Conservation (phyloP, 2,888 invertebrate genomes). For the Prenolepis imparis region DNA sequence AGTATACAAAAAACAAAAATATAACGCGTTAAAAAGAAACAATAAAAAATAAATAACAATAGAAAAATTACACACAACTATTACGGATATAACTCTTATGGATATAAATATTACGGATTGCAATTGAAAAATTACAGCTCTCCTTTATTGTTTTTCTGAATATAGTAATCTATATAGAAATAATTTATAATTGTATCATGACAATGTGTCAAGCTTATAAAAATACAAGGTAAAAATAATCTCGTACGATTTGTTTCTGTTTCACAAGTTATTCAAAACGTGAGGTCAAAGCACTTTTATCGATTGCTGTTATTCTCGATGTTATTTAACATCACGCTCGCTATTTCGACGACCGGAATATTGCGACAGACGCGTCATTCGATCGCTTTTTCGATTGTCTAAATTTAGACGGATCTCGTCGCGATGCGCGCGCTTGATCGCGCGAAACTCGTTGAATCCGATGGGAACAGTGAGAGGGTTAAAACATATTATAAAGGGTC, state of each 20-base stretch:
- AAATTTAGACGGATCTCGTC: conserved; percentile 73
- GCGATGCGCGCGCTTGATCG: conserved; percentile 66
- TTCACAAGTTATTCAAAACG: conserved; percentile 26
- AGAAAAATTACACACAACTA: neutral
- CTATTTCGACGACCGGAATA: conserved; percentile 49
- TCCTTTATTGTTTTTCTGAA: neutral
- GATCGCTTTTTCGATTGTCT: conserved; percentile 50
- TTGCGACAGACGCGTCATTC: conserved; percentile 49
- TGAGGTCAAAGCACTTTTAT: conserved; percentile 47
- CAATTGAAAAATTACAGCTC: neutral
- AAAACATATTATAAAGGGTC: conserved; percentile 58
- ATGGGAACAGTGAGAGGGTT: conserved; percentile 55
- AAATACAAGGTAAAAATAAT: conserved; percentile 4
- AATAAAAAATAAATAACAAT: neutral
- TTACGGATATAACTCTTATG: neutral
- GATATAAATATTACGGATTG: neutral
- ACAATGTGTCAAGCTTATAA: neutral
- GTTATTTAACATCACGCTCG: conserved; percentile 35
- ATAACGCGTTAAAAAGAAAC: neutral
- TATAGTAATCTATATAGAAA: neutral
- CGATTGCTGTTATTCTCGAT: conserved; percentile 35
- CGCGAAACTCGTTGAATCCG: conserved; percentile 80
- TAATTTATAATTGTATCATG: neutral
- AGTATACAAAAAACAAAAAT: neutral
- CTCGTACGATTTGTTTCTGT: neutral